Percentiles rank a stretch among this genome's conserved stretches.
These are phyloP conservation scores for Mus caroli DNA, from an alignment of 2,797 vertebrate genomes.

Conservation along the genomic window DNA sequence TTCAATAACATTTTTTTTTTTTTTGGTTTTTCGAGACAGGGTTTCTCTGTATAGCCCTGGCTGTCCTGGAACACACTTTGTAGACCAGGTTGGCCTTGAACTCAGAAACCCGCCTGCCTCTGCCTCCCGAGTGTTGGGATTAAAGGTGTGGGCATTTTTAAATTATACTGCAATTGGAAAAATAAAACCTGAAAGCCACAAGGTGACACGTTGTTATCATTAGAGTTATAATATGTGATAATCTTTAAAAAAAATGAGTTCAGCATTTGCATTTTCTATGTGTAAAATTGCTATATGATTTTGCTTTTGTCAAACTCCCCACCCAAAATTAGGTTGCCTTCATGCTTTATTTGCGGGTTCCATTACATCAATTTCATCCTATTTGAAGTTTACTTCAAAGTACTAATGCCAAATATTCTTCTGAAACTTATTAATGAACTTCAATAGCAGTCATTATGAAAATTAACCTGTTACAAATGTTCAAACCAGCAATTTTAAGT, in stretches of 20 bases:
- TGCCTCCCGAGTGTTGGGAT: too few relatives aligned
- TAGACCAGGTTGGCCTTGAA: too few relatives aligned
- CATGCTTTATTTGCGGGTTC: background rate
- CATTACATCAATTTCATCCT: background rate
- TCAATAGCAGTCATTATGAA: background rate
- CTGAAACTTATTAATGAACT: background rate
- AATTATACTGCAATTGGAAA: background rate
- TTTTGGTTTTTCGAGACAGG: too few relatives aligned
- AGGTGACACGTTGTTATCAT: background rate
- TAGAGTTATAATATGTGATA: background rate
- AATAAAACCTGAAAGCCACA: background rate
- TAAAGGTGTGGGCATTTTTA: too few relatives aligned
- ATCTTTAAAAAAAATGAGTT: background rate
- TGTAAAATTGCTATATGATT: slow-evolving; percentile 6
- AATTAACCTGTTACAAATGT: background rate
- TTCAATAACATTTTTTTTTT: background rate
- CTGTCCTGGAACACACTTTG: too few relatives aligned
- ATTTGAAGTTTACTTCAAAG: background rate
- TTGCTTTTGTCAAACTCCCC: background rate
- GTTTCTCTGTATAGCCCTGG: too few relatives aligned
- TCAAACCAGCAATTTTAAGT: background rate
- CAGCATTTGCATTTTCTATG: background rate
- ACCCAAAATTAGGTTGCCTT: background rate
- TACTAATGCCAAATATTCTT: background rate
- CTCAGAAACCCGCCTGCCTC: too few relatives aligned